Evolutionary conservation across 1,140 invertebrate genomes (phyloP).

Genomic region (Euura saliciscinereae): DNA sequence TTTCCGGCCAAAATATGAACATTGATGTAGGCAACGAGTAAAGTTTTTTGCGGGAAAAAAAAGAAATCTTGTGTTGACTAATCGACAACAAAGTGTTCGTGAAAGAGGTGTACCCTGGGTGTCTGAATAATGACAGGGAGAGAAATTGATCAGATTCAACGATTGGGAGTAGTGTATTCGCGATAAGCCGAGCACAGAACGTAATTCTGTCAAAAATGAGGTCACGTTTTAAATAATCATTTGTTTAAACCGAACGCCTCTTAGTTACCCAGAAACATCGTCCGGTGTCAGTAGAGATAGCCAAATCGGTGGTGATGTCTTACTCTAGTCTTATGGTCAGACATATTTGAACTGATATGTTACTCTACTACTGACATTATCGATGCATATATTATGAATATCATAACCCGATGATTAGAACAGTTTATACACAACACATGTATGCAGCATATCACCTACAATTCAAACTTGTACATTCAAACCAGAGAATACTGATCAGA

Average conservation of each 20-base stretch:
- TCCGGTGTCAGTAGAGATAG: not conserved
- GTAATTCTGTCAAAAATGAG: not conserved
- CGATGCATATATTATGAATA: not conserved
- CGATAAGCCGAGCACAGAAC: not conserved
- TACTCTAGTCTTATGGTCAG: not conserved
- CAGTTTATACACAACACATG: too few species aligned
- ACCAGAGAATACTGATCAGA: too few species aligned
- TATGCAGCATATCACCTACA: too few species aligned
- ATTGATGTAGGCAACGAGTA: too few species aligned
- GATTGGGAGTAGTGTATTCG: not conserved
- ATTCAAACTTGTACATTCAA: too few species aligned
- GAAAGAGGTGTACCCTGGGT: too few species aligned
- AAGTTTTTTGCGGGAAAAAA: too few species aligned
- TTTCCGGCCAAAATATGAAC: too few species aligned
- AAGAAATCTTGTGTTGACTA: too few species aligned
- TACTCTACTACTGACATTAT: not conserved
- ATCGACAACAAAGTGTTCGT: too few species aligned
- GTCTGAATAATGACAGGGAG: not conserved
- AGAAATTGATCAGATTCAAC: not conserved
- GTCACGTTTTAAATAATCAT: slow-evolving; percentile 9
- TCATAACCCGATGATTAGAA: too few species aligned
- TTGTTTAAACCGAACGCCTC: slow-evolving; percentile 6
- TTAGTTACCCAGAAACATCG: not conserved
- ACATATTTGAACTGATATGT: not conserved
- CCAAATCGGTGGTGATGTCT: slow-evolving; percentile 7